Evolutionary conservation across 1,140 invertebrate species (phyloP), one percentile per base, ranked within the genome.

Genomic region (Pygmarrhopalites habei): DNA sequence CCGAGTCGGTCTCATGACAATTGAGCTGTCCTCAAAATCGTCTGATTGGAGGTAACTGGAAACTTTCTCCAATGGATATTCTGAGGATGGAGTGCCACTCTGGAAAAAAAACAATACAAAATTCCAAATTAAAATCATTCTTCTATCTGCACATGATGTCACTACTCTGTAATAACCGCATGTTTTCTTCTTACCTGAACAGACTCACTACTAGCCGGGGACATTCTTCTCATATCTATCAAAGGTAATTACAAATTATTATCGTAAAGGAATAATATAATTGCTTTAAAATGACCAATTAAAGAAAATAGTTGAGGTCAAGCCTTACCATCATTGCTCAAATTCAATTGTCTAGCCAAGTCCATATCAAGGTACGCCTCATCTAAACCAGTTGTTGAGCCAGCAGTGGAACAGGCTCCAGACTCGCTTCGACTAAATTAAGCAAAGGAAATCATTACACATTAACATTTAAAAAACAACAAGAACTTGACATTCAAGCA

Each of bases 31-130:
- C 21, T 84, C 83, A 17, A 72, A 68, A 32, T 72, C 72, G 25
- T 85, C 83, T 1, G 79, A 77, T 0, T 80, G 79, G 17, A 86
- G 77, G 64, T 81, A 85, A 10, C 83, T 82, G 15, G 77, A 77
- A 1, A 85, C 84, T 73, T 86, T 85, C 51, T 87, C 85, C 23
- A 86, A 83, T 0, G 75, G 53, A 60, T 80, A 72, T 69, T 85
- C 83, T 21, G 80, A 83, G 47, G 82, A 84, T 28, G 83, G 83
- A 4, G 83, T 86, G 19, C 86, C 86, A 14, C 85, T 87, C 28
- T 85, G 87, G 1, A 89, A 80, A n/a, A n/a, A n/a, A n/a, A n/a
- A n/a, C n/a, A n/a, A n/a, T n/a, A n/a, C n/a, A n/a, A n/a, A n/a
- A n/a, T n/a, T n/a, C n/a, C n/a, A n/a, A n/a, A n/a, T n/a, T n/a